Evolutionary conservation across 2,113 vertebrate genomes (phyloP), one percentile per base, ranked within the genome.

Genomic region (Dicaeum eximium): DNA sequence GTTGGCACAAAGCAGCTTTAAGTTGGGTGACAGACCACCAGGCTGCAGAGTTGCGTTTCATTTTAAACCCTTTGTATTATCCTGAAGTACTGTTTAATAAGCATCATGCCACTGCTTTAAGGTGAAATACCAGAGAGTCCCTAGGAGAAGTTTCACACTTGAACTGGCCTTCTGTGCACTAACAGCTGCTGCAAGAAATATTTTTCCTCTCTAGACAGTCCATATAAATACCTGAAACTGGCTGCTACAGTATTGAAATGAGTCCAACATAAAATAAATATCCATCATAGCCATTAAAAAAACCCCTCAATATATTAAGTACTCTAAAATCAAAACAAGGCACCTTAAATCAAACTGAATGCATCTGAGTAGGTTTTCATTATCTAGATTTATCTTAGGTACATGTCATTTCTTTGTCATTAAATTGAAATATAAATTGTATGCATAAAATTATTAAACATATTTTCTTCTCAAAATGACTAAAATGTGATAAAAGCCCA

Each of bases 381-480:
- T 86, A 86, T 54, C 61, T 60, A 82, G 79, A 93, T 92, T 86
- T 65, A 84, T 74, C 82, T 57, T 47, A 42, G 77, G 47, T 75
- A 65, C 23, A 58, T 31, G 40, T 20, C 2, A 72, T 86, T 95
- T 92, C 30, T 83, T 80, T 82, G 80, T 86, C 86, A 78, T 82
- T 94, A 89, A 89, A 84, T 44, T 80, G 23, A 42, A 93, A 40
- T 73, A 60, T 27, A 53, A 92, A 67, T 90, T 69, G 56, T 79
- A 75, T 2, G 22, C 62, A 77, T 18, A 57, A 93, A 91, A 94
- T 91, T 91, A 95, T 72, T 88, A 94, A 94, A 88, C 67, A 67
- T 86, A 94, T 95, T 95, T 96, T 88, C 85, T 83, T 92, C 92
- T 72, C 74, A 91, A 95, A 95, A 94, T 95, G 89, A 96, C 82